phyloP scores from a whole-genome alignment of 2,797 vertebrate genomes.

The Fundulus diaphanus region DNA sequence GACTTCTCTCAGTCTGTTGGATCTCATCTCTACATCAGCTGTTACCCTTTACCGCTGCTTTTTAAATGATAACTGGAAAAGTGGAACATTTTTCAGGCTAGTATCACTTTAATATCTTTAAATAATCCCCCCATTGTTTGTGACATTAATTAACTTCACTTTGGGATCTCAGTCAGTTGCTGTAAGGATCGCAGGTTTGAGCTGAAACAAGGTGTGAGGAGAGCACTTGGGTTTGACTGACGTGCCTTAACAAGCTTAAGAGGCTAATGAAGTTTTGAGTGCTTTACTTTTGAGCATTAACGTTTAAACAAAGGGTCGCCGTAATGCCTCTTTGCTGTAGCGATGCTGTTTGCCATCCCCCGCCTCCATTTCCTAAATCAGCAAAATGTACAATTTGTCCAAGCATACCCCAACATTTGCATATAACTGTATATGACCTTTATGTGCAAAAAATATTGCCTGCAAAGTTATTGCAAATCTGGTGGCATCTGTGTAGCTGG shows the following conservation, averaged over 20 bases:
- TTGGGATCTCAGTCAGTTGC: neutral
- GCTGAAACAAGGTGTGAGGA: neutral
- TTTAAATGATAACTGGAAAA: neutral
- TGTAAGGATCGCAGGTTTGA: neutral
- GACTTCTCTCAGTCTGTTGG: neutral
- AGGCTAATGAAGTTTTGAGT: neutral
- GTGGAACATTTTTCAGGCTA: neutral
- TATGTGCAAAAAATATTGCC: neutral
- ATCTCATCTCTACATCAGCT: neutral
- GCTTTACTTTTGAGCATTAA: neutral
- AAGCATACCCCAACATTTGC: neutral
- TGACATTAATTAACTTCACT: slow-evolving; percentile 3
- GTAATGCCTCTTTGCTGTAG: slow-evolving; percentile 1
- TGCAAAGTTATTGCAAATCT: slow-evolving; percentile 5
- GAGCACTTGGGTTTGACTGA: neutral
- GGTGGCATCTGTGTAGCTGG: slow-evolving; percentile 2
- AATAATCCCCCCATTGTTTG: neutral
- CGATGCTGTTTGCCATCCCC: too few species aligned
- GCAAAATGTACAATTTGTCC: neutral
- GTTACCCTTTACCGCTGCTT: neutral
- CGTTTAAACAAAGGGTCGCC: neutral
- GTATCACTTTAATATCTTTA: slow-evolving; percentile 2
- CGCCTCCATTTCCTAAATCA: neutral
- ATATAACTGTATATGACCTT: slow-evolving; percentile 2
- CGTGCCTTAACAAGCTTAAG: neutral